A percentile compares a stretch with the other conserved stretches of the same genome.
Conservation (phyloP, 2,888 invertebrate genomes). For the Cylindroiulus punctatus region DNA sequence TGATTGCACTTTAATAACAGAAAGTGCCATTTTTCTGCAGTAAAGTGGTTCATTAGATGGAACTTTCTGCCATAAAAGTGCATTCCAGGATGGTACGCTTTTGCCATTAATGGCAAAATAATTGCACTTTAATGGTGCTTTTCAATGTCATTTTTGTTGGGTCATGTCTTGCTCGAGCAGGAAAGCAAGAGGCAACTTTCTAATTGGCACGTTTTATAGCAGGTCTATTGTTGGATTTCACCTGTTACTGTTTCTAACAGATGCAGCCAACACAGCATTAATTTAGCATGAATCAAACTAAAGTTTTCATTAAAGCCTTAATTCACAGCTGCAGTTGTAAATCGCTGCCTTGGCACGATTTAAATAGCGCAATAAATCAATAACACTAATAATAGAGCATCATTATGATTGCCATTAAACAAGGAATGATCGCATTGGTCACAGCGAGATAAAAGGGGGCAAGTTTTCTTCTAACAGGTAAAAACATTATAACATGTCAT, state of each 20-base stretch:
- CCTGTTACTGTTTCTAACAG: not conserved
- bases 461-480: not conserved
- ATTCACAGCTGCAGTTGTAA: not conserved
- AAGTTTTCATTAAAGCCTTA: not conserved
- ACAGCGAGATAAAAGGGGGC: no score
- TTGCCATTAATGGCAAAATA: no score
- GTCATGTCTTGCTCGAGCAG: no score
- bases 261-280: not conserved
- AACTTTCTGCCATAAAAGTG: no score
- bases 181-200: not conserved
- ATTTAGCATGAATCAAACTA: not conserved
- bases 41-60: no score
- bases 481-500: not conserved
- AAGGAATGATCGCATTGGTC: not conserved
- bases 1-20: no score
- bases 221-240: not conserved
- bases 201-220: not conserved
- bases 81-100: no score
- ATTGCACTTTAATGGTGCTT: no score
- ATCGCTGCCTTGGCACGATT: slow-evolving; percentile 1
- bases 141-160: no score
- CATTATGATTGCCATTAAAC: not conserved
- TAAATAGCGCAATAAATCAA: not conserved
- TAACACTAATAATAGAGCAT: slow-evolving; percentile 15
- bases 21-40: no score